Percentiles rank a stretch among this genome's conserved stretches.
Evolutionary conservation across 1,140 invertebrate species (phyloP).

Genomic region (Lasioglossum baleicum): DNA sequence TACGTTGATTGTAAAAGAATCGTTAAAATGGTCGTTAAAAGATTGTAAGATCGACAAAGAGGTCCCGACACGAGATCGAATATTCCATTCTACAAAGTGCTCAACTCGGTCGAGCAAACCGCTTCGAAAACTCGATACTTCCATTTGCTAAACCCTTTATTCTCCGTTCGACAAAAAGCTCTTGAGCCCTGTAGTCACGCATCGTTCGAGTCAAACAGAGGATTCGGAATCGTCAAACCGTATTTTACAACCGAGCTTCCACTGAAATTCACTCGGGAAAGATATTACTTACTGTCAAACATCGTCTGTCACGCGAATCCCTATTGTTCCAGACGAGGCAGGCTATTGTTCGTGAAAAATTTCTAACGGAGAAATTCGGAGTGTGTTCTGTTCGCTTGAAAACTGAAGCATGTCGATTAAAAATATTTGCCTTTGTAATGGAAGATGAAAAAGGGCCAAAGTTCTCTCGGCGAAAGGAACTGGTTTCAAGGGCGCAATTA

Average conservation of each 20-base stretch:
- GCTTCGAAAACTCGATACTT: slow-evolving; percentile 16
- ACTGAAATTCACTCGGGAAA: slow-evolving; percentile 6
- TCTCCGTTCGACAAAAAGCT: slow-evolving; percentile 9
- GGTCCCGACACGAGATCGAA: neutral
- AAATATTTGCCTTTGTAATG: too few relatives aligned
- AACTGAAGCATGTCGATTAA: too few relatives aligned
- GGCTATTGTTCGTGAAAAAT: too few relatives aligned
- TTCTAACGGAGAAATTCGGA: too few relatives aligned
- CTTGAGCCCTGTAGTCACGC: neutral
- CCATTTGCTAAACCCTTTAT: slow-evolving; percentile 31
- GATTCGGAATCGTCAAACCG: slow-evolving; percentile 6
- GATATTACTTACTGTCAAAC: neutral
- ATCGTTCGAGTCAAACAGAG: slow-evolving; percentile 8
- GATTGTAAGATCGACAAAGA: too few relatives aligned
- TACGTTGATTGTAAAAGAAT: too few relatives aligned
- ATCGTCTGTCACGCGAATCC: neutral
- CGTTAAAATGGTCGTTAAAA: too few relatives aligned
- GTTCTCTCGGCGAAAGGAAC: neutral
- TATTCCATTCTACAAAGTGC: neutral
- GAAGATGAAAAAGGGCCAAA: too few relatives aligned
- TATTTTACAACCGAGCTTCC: neutral
- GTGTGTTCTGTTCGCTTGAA: too few relatives aligned
- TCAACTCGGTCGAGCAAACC: neutral
- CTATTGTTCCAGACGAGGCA: neutral
- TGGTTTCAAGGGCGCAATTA: neutral